Base-by-base conservation (phyloP, 2,113 vertebrate genomes). In the Leucopsar rothschildi region DNA sequence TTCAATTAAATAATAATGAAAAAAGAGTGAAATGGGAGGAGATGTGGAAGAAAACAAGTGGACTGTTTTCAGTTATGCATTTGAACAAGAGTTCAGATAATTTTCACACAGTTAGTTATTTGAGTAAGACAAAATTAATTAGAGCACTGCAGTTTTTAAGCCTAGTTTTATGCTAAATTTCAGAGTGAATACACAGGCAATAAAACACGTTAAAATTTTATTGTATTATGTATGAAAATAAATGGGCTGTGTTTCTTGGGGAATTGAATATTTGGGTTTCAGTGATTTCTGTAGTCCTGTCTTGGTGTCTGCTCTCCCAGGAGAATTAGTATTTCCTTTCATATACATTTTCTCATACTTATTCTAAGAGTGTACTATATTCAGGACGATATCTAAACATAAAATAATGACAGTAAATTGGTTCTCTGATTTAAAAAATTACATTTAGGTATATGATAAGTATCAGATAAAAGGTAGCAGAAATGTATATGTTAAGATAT, bases 101-200 rank as follows among this genome's bases (percentile, higher is more conserved):
- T 80, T 33, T 92, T 87, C 86, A 78, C 64, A 49, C 22, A 91
- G 77, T 88, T 87, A 94, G 57, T 88, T 94, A 88, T 85, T 90
- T 93, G 91, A 96, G 55, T 3, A 9, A 85, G 23, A 92, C 14
- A 87, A 77, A 96, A 92, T 78, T 44, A 82, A 89, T 96, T 93
- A 76, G 29, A 88, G 15, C 66, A 53, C 56, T 88, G 18, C 35
- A 52, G 37, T 66, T 25, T 78, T 63, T 85, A 89, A 86, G 27
- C n/a, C 45, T 90, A 52, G 6, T 59, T 84, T 90, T 80, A 69
- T 75, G 66, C 59, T 52, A 66, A 42, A 86, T 87, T 94, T 90
- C 72, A 57, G 35, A 82, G 35, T 50, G 64, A 97, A 77, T 82
- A 37, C 15, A 63, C 23, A 93, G 42, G 23, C 18, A 66, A 20